Evolutionary conservation across 2,113 vertebrate species (phyloP).

Genomic region (Saimiri boliviensis): DNA sequence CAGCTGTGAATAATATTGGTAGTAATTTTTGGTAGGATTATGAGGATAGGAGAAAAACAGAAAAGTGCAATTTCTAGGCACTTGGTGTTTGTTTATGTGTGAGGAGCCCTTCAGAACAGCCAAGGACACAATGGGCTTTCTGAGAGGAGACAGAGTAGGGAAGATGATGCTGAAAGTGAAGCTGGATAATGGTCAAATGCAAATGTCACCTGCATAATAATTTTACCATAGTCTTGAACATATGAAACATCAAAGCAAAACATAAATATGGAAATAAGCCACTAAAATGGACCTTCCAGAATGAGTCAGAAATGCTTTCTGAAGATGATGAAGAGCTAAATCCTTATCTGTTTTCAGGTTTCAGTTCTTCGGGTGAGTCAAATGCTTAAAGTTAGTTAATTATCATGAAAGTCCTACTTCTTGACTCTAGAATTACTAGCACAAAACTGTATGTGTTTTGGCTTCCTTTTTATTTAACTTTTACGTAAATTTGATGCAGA

Average conservation of each 20-base stretch:
- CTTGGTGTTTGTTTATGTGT: background rate
- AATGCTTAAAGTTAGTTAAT: background rate
- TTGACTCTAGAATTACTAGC: background rate
- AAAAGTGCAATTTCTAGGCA: background rate
- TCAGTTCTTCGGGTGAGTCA: background rate
- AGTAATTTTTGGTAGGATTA: background rate
- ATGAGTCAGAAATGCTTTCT: background rate
- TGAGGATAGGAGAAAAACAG: background rate
- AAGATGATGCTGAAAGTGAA: background rate
- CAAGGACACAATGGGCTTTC: background rate
- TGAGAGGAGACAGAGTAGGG: background rate
- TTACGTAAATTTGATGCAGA: background rate
- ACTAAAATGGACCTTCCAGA: background rate
- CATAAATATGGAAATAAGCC: background rate
- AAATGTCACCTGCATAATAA: background rate
- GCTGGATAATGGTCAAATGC: background rate
- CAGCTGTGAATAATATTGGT: background rate
- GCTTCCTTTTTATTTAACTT: background rate
- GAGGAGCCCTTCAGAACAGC: background rate
- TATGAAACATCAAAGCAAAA: constrained; percentile 11
- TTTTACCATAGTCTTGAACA: background rate
- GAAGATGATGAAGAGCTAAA: background rate
- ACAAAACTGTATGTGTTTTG: background rate
- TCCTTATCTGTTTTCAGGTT: background rate
- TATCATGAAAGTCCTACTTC: background rate